Base-by-base conservation (phyloP, 2,113 vertebrate genomes). In the Rousettus leschenaultii region DNA sequence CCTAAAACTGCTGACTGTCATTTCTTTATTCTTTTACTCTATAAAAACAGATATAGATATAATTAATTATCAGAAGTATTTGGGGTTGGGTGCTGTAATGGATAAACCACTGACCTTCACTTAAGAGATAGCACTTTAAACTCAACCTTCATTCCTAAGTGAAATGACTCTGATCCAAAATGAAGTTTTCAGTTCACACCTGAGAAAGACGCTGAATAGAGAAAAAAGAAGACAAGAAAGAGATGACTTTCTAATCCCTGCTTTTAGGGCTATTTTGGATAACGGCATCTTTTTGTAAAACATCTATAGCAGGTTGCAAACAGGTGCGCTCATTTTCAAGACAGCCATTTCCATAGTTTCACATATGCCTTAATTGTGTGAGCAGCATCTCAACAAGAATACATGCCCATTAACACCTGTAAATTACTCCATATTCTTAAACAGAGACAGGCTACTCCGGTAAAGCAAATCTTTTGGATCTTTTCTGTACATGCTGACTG, bases 41-140 rank as follows among this genome's bases (percentile, higher is more conserved):
- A 91, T 98, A 98, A 98, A 99, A 98, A 98, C 97, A 98, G 97
- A 97, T 98, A 98, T 96, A 98, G 98, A 98, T 97, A 97, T 98
- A 97, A 98, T 98, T 98, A 98, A 98, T 98, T 98, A 97, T 95
- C 77, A 97, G 95, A 98, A 97, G 97, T 97, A 98, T 98, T 98
- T 96, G 97, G 95, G 91, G 82, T 98, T 98, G 95, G 97, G 93
- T 97, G 48, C 80, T 97, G 86, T 98, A 98, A 97, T 98, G 96
- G 97, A 97, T 98, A 98, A 98, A 98, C 96, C 97, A 98, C 95
- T 98, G 98, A 98, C 97, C 97, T 98, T 97, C 96, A 97, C 92
- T 98, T 98, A 98, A 97, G 95, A 98, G 93, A 97, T 78, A 96
- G 89, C 95, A 90, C 89, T 98, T 98, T 95, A 98, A 98, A 97